Conservation (phyloP, 2,113 vertebrate genomes). For the Rhea americana region DNA sequence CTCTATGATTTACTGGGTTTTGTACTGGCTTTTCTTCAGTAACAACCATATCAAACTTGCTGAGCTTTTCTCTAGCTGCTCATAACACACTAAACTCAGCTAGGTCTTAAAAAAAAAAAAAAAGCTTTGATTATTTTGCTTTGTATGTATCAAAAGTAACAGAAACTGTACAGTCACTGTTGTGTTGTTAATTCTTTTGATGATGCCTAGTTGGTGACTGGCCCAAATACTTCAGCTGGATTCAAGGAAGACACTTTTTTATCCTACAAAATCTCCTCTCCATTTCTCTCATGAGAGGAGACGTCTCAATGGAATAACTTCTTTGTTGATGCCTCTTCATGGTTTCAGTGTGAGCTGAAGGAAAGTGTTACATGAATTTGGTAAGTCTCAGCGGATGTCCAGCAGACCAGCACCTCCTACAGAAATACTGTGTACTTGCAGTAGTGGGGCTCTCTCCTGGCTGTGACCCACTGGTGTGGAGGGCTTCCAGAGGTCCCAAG, state of each 20-base stretch:
- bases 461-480: background rate
- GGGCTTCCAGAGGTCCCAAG: background rate
- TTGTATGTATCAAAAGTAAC: background rate
- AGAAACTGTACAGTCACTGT: background rate
- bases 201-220: background rate
- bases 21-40: slow-evolving; percentile 14
- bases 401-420: background rate
- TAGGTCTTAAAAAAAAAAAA: background rate
- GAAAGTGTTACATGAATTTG: background rate
- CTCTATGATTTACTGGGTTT: background rate
- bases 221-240: background rate
- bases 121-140: background rate
- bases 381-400: background rate
- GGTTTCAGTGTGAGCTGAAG: background rate
- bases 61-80: slow-evolving; percentile 31
- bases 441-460: background rate
- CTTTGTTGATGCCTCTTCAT: background rate
- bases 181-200: background rate
- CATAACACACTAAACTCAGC: background rate
- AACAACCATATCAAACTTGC: slow-evolving; percentile 35
- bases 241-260: background rate
- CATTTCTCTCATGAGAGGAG: background rate
- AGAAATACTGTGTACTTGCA: background rate
- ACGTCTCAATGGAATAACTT: background rate
- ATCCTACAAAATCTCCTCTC: background rate